Evolutionary conservation across 1,140 invertebrate genomes (phyloP), one percentile per base, ranked within the genome.

Genomic region (Drosophila albomicans): DNA sequence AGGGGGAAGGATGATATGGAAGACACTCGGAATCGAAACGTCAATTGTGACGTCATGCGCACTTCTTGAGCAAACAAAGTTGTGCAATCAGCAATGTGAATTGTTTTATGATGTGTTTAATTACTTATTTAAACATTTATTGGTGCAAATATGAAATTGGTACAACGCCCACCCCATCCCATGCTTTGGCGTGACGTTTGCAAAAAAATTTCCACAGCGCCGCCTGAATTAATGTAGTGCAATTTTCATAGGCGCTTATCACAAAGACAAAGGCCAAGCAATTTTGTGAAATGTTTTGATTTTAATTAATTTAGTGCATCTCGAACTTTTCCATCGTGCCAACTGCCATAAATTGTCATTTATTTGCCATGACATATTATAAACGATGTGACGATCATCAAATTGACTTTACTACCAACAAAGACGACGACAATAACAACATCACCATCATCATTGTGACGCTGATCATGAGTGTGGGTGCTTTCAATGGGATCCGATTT

Each of bases 301-400:
- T 78, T 61, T 49, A 88, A 86, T 88, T 79, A 79, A 77, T 85
- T 85, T 86, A 86, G 32, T 58, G 75, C 46, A 57, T 8, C 32
- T 8, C 48, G 28, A 80, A 84, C 64, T 77, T 84, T 84, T 84
- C 73, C 69, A 66, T 48, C 59, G 45, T 38, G 68, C 25, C 52
- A 16, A 8, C 35, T 16, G 66, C 52, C 38, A 59, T 64, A 59
- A 58, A 64, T 10, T 64, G 32, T 69, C 38, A 75, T 69, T 75
- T 75, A 69, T 56, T 51, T 41, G n/a, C 43, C 15, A 16, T 57
- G 41, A 48, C 35, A 41, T 38, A 32, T 64, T 48, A 32, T 48
- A 30, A 62, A 20, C 30, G 11, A 45, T 16, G 67, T 56, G 57
- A 57, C 41, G 20, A 25, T 25, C 20, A 48, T 63, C 48, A 45